These are phyloP conservation scores for Osmerus eperlanus DNA, from an alignment of 2,113 vertebrate genomes.

Conservation along the genomic window DNA sequence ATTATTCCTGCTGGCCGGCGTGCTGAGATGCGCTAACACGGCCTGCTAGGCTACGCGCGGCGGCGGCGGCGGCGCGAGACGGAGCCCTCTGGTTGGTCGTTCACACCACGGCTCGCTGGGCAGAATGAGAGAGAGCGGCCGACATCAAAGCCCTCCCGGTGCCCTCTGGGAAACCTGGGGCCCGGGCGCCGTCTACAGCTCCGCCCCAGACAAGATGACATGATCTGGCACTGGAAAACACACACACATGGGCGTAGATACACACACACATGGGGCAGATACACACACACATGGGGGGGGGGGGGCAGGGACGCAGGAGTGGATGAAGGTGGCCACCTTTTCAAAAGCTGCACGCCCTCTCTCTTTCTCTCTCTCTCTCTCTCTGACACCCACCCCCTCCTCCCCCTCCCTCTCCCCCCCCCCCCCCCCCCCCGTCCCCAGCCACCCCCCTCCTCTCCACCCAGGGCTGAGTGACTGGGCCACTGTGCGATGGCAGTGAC, in stretches of 20 bases:
- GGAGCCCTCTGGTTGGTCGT: constrained; percentile 4
- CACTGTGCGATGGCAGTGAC: constrained; percentile 69
- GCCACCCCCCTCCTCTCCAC: constrained; percentile 31
- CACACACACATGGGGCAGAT: not conserved
- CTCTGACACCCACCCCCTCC: not conserved
- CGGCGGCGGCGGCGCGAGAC: not conserved
- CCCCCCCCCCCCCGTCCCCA: constrained; percentile 10
- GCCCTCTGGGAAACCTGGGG: not conserved
- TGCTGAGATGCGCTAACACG: constrained; percentile 40
- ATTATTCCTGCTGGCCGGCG: constrained; percentile 54
- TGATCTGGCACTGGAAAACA: constrained; percentile 43
- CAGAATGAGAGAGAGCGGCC: constrained; percentile 10
- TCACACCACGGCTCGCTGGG: constrained; percentile 27
- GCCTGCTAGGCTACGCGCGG: constrained; percentile 6
- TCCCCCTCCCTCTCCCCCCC: not conserved
- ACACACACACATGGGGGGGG: not conserved
- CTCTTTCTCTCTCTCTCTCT: too few species aligned
- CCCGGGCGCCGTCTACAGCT: not conserved
- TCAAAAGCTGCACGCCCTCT: not conserved
- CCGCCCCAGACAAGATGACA: constrained; percentile 2
- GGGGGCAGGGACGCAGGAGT: not conserved
- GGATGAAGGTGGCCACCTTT: constrained; percentile 1
- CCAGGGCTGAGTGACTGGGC: constrained; percentile 63
- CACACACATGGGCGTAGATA: constrained; percentile 15
- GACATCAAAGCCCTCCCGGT: constrained; percentile 13